Evolutionary conservation across 1,140 invertebrate genomes (phyloP), one percentile per base, ranked within the genome.

Genomic region (Leucophenga varia): DNA sequence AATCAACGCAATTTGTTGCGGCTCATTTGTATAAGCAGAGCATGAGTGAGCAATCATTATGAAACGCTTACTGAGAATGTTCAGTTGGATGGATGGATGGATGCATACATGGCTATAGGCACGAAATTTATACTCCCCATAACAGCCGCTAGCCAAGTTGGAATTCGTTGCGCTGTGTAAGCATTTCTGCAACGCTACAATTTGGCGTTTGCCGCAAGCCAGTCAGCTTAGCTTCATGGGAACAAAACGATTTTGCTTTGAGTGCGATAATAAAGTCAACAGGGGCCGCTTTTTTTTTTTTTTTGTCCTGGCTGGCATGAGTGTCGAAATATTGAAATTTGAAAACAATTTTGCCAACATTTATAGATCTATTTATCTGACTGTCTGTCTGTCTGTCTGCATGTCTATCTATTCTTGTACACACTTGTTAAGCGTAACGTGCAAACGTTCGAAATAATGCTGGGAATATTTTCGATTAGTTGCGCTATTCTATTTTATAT

Each of bases 1-100:
- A 67, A 67, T 67, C 63, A 67, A 63, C 56, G 59, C 48, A 16
- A 67, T 67, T 67, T 56, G 63, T 12, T 59, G 63, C 50, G 63
- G 59, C 63, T 67, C 63, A 67, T 67, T 67, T 59, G 59, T 63
- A 56, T 63, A 59, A 59, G 10, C 22, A n/a, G n/a, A n/a, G 5
- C 22, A 25, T 25, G 22, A 25, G 22, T 25, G 22, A 67, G 43
- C 48, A 30, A 18, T 35, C 39, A 64, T 37, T 43, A 36, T n/a
- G n/a, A n/a, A n/a, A n/a, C n/a, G n/a, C n/a, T n/a, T n/a, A n/a
- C n/a, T n/a, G n/a, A n/a, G n/a, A n/a, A n/a, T n/a, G n/a, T n/a
- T n/a, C n/a, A n/a, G n/a, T n/a, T n/a, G n/a, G n/a, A n/a, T n/a
- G 41, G 53, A 34, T 25, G 45, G 17, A 39, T 30, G 13, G 25